Evolutionary conservation across 2,888 invertebrate species (phyloP), one percentile per base, ranked within the genome.

Genomic region (Diogma glabrata): DNA sequence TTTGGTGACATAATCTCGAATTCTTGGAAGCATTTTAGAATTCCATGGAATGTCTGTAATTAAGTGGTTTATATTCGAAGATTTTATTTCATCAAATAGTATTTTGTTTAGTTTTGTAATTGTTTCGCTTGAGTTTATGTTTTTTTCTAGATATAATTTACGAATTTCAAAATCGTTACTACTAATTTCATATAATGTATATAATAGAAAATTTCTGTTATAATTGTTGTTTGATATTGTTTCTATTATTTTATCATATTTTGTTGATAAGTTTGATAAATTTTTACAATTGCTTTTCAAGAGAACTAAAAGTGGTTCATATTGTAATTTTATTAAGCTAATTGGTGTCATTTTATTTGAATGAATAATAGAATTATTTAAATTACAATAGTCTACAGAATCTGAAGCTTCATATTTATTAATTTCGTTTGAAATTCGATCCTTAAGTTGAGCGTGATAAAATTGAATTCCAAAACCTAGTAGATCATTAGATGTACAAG

Each of bases 141-240:
- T 23, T 60, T 51, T 43, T 19, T 63, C 52, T 7, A 69, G 23
- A 52, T 66, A 64, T 3, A 62, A 52, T 53, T 64, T 58, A 30
- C 75, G 63, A 20, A 70, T 47, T 4, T 61, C 54, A 0, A 64
- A 56, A 51, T 75, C 73, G 1, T 60, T 58, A 5, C 62, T 43
- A 17, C 73, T 69, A 1, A 58, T 57, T 56, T 73, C 72, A 53
- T 73, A 76, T 40, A 75, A 59, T 46, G 72, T 65, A 14, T 71
- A 63, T 19, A 75, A 51, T 5, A 69, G 60, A 53, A 66, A 64
- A 4, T 60, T 61, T 1, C 57, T 43, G 23, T 43, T 43, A 9
- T 22, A 43, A 14, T 43, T 43, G 23, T 14, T 14, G 16, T 22
- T 5, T 8, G 20, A 22, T 14, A 43, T 14, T 22, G 20, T 43